Base-by-base conservation (phyloP, 2,797 vertebrate genomes). In the Otus scops region DNA sequence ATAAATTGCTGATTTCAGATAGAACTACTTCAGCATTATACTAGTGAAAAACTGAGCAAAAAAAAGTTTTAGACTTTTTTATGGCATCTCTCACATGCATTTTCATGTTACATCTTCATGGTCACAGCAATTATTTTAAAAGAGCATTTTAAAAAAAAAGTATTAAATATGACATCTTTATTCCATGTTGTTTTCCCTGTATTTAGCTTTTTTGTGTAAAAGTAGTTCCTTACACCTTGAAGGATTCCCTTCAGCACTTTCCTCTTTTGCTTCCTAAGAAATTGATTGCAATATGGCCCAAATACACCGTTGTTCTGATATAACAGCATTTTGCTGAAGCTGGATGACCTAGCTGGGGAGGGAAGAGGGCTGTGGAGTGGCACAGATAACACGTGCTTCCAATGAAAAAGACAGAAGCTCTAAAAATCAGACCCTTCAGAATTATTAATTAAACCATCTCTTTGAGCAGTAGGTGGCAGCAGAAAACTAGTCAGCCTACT, bases 391-490 rank as follows among this genome's bases (percentile, higher is more conserved):
- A 1, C 2, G 9, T 34, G n/a, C 7, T 32, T 74, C 53, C 45
- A 56, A 6, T 11, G 43, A 63, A 32, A 47, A n/a, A 73, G 30
- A 38, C 7, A 54, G 47, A 50, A 47, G 6, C 22, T 70, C 36
- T 75, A 22, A 61, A 93, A 80, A 20, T 5, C 32, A 69, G 65
- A 47, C 3, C 9, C 11, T 50, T n/a, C 75, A 57, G 70, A 84
- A 36, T 27, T 51, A 48, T 6, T 65, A 26, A 36, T 74, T 54
- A 51, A 84, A 51, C 20, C 28, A 88, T 28, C 50, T 30, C 13
- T 48, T 91, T 75, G 61, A 51, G 79, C 97, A 94, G 82, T 54
- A 97, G 97, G 84, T 96, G 98, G 97, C 97, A 86, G 94, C 57
- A 95, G 41, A 92, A 81, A 93, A 50, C 89, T 12, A 36, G 32